Percentiles rank a stretch among this genome's conserved stretches.
Conservation (phyloP, 2,113 vertebrate genomes). For the Fulica atra region DNA sequence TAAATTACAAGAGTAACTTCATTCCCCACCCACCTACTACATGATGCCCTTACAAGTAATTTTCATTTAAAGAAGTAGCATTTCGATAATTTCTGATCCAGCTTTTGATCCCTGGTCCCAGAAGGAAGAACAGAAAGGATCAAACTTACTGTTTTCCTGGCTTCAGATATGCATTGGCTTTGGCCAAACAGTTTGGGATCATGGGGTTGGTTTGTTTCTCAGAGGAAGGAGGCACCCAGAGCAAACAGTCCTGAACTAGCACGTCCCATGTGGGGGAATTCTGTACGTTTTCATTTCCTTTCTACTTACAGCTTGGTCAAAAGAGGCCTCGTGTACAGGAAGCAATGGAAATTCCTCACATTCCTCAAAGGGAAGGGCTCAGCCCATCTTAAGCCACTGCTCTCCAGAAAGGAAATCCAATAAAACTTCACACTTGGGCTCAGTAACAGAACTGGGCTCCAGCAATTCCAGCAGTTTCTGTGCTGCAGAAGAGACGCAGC, state of each 20-base stretch:
- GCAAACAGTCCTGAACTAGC: neutral
- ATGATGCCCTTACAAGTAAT: neutral
- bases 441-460: neutral
- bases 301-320: conserved; percentile 57
- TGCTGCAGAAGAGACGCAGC: neutral
- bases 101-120: conserved; percentile 10
- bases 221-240: neutral
- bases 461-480: neutral
- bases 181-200: neutral
- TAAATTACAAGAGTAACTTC: neutral
- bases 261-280: conserved; percentile 40
- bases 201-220: conserved; percentile 24
- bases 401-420: conserved; percentile 64
- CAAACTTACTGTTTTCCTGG: neutral
- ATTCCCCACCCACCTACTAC: neutral
- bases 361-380: conserved; percentile 61
- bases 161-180: neutral
- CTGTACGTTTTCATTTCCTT: conserved; percentile 60
- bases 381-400: conserved; percentile 51
- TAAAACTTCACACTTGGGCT: conserved; percentile 28
- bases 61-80: neutral
- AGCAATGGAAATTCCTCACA: conserved; percentile 74
- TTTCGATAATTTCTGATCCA: too few relatives aligned
- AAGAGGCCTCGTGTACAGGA: conserved; percentile 66
- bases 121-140: neutral